Conservation (phyloP, 92 coral and sea anemone genomes). For the Epizoanthus rinbou region DNA sequence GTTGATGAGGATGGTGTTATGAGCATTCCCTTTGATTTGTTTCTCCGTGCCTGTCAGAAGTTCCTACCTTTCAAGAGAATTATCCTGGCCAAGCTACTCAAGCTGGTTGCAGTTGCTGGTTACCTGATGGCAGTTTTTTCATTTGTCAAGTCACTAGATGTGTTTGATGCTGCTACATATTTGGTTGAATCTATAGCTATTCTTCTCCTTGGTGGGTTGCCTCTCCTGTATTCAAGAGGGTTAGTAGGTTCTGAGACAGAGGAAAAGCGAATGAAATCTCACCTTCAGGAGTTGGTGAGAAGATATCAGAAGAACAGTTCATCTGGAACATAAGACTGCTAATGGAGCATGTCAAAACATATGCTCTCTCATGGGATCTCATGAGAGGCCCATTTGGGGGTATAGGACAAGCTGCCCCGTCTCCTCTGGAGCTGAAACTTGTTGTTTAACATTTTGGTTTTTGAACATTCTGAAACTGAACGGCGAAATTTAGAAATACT, state of each 20-base stretch:
- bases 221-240: conserved; percentile 51
- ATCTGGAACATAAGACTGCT: background rate
- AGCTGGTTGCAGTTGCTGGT: conserved; percentile 62
- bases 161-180: conserved; percentile 66
- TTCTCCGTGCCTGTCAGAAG: conserved; percentile 57
- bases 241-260: conserved; percentile 27
- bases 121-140: conserved; percentile 78
- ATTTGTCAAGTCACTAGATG: conserved; percentile 82
- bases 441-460: no score
- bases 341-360: no score
- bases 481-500: no score
- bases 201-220: conserved; percentile 72
- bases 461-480: no score
- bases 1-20: conserved; percentile 70
- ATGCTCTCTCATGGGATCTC: no score
- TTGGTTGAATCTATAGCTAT: conserved; percentile 78
- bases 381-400: no score
- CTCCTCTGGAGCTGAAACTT: no score
- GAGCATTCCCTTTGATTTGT: conserved; percentile 77
- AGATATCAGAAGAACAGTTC: conserved; percentile 63
- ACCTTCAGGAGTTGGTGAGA: conserved; percentile 63
- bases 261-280: conserved; percentile 40
- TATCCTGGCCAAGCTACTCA: conserved; percentile 69
- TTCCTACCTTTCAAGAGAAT: conserved; percentile 83
- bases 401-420: no score